phyloP scores from a whole-genome alignment of 23 tunicate species.

The Trididemnum clinides region DNA sequence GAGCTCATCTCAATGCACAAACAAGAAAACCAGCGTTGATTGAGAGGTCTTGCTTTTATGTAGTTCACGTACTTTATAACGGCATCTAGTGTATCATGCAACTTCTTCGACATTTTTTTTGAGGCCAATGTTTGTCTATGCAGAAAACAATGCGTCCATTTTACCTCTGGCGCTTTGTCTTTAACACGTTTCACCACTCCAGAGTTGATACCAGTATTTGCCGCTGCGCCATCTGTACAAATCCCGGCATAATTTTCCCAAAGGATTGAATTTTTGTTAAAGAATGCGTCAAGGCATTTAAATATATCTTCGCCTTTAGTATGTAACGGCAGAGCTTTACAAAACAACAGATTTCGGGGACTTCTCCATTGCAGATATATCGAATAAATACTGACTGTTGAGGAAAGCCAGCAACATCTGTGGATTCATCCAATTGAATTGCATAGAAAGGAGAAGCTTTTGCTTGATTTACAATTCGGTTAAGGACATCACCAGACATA shows the following conservation, averaged over 20 bases:
- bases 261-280: not conserved
- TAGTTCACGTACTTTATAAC: too few species aligned
- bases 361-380: constrained; percentile 4
- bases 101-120: too few species aligned
- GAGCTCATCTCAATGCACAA: too few species aligned
- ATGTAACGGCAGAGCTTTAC: constrained; percentile 11
- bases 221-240: constrained; percentile 18
- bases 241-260: constrained; percentile 19
- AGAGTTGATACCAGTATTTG: too few species aligned
- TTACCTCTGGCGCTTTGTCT: not conserved
- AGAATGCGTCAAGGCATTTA: not conserved
- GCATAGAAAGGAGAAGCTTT: constrained; percentile 29
- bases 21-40: too few species aligned
- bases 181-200: too few species aligned
- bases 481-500: constrained; percentile 40
- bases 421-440: constrained; percentile 43
- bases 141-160: too few species aligned
- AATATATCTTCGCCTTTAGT: constrained; percentile 23
- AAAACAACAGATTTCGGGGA: constrained; percentile 14
- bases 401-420: constrained; percentile 19
- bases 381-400: constrained; percentile 28
- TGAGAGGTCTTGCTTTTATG: too few species aligned
- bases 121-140: too few species aligned
- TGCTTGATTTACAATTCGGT: constrained; percentile 22
- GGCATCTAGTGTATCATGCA: too few species aligned